Evolutionary conservation across 2,113 vertebrate species (phyloP).

Genomic region (Genyomyrus donnyi): DNA sequence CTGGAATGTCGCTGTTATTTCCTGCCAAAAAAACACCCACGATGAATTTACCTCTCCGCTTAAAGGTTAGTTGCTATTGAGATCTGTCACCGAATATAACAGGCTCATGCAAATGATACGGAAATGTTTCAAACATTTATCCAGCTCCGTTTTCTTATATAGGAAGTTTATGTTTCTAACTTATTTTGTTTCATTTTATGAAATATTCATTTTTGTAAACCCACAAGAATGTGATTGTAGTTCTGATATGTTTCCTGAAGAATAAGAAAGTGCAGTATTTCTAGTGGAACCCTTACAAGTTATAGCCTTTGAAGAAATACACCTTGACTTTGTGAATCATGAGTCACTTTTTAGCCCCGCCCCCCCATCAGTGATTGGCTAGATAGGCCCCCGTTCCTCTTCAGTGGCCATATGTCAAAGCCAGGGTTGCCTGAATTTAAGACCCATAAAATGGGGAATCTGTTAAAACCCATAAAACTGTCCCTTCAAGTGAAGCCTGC

Average conservation of each 20-base stretch:
- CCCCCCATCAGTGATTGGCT: neutral
- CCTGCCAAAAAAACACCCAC: neutral
- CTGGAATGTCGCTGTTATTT: neutral
- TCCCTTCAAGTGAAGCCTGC: neutral
- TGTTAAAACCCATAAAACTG: constrained; percentile 11
- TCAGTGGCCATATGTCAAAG: constrained; percentile 7
- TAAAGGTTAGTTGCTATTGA: neutral
- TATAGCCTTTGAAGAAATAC: neutral
- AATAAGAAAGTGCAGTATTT: neutral
- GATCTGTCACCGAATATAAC: neutral
- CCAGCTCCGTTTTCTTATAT: neutral
- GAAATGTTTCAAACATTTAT: neutral
- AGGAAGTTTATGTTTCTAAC: neutral
- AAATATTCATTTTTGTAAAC: neutral
- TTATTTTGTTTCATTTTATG: constrained; percentile 1
- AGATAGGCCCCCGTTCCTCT: neutral
- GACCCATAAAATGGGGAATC: constrained; percentile 10
- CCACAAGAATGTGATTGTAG: neutral
- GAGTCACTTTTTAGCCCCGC: neutral
- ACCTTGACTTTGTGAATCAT: constrained; percentile 4
- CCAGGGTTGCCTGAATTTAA: constrained; percentile 3
- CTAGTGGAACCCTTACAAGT: neutral
- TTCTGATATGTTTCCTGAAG: neutral
- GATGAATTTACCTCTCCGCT: neutral
- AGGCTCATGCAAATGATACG: neutral